Percentiles rank a stretch among this genome's conserved stretches.
phyloP scores from a whole-genome alignment of 2,888 invertebrate species.

The Tiliacea aurago region DNA sequence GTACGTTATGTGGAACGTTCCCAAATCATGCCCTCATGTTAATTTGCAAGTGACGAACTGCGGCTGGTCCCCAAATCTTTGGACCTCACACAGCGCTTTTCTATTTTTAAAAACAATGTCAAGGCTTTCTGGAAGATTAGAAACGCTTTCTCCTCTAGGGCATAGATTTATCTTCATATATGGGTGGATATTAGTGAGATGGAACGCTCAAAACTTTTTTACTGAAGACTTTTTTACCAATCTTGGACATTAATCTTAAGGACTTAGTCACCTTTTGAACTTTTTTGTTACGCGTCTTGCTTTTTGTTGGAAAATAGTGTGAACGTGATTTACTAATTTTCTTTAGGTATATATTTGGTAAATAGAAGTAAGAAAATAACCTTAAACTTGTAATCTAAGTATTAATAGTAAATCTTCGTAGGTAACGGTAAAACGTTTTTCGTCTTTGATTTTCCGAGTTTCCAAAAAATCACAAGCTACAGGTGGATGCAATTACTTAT shows the following conservation, averaged over 20 bases:
- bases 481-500: neutral
- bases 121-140: constrained; percentile 65
- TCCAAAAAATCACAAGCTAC: neutral
- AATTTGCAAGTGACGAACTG: constrained; percentile 32
- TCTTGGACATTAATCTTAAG: constrained; percentile 62
- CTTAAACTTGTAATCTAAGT: no score
- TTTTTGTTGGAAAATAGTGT: constrained; percentile 38
- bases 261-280: constrained; percentile 57
- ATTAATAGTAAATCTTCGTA: neutral
- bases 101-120: constrained; percentile 66
- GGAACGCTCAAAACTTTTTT: constrained; percentile 58
- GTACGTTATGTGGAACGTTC: constrained; percentile 19
- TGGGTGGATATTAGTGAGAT: constrained; percentile 56
- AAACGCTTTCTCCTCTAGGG: constrained; percentile 58
- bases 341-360: neutral
- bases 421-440: neutral
- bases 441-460: neutral
- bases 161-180: constrained; percentile 66
- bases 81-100: constrained; percentile 43
- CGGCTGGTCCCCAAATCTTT: constrained; percentile 47
- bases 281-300: constrained; percentile 38
- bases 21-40: constrained; percentile 16
- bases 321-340: constrained; percentile 33
- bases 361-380: neutral
- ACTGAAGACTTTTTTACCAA: constrained; percentile 29